Evolutionary conservation across 1,140 invertebrate species (phyloP), one percentile per base, ranked within the genome.

Genomic region (Nasonia longicornis): DNA sequence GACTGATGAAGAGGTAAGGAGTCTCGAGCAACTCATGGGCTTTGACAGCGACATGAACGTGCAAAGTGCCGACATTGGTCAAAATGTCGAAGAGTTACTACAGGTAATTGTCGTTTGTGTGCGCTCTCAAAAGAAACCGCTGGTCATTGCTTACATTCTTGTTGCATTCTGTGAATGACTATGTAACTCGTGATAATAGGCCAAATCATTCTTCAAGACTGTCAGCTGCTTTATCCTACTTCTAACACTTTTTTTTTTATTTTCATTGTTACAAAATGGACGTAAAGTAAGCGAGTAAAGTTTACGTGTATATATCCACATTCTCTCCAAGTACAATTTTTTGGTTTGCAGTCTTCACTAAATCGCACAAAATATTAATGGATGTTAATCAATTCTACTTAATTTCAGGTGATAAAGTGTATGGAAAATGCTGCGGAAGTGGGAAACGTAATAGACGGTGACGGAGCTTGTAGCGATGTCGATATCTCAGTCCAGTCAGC

Each of bases 21-120:
- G 87, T 88, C 58, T 80, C 67, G 88, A 88, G 82, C 86, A 88
- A 78, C 87, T 89, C 31, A 88, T 88, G 83, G 86, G 86, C 73
- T 88, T 89, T 71, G 83, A 83, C 52, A 67, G 71, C 0, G 86
- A 84, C 8, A 73, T 83, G 35, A 85, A 84, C 67, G 85, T 85
- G 12, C 48, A 58, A 26, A 72, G 75, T 20, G 88, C 85, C 80
- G 93, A 93, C 86, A 88, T 93, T 67, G 92, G 89, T 45, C 92
- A 92, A 77, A 93, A 93, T 86, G 91, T 92, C 6, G 92, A 93
- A n/a, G 94, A 94, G 80, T 91, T 94, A 63, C 89, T 95, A 66
- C 93, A 93, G 87, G 93, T 93, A 20, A 82, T 66, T 69, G 52
- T 16, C 12, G 16, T 58, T 16, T 58, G 3, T 58, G 16, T n/a